Conservation (phyloP, 1,140 invertebrate species). For the Leptopilina clavipes region DNA sequence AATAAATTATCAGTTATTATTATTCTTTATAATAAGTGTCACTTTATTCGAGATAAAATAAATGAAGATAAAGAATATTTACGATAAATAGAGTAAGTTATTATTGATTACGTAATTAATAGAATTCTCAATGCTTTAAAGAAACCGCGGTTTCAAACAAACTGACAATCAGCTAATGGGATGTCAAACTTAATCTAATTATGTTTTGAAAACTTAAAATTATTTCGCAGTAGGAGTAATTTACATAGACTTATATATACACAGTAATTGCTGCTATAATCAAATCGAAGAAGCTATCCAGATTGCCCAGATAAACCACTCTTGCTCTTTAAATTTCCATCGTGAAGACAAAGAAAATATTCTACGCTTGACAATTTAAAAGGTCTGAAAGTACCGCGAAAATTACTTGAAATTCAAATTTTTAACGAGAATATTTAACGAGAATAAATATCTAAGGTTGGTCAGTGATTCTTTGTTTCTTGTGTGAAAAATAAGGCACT, state of each 20-base stretch:
- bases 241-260: constrained; percentile 5
- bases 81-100: neutral
- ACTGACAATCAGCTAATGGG: neutral
- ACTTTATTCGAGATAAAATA: neutral
- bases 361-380: too few species aligned
- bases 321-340: constrained; percentile 19
- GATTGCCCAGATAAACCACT: neutral
- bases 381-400: neutral
- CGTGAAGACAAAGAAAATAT: constrained; percentile 24
- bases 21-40: neutral
- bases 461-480: neutral
- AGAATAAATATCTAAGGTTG: neutral
- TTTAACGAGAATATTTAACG: too few species aligned
- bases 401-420: too few species aligned
- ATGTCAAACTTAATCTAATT: constrained; percentile 23
- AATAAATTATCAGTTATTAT: constrained; percentile 25
- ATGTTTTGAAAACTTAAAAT: constrained; percentile 16
- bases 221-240: neutral
- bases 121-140: neutral
- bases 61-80: neutral
- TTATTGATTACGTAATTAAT: neutral
- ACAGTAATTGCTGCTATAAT: constrained; percentile 21
- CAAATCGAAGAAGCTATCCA: constrained; percentile 21
- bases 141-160: too few species aligned
- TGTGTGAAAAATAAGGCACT: neutral